These are phyloP conservation scores for Crossocerus cetratus DNA, from an alignment of 2,888 invertebrate species.

Conservation along the genomic window DNA sequence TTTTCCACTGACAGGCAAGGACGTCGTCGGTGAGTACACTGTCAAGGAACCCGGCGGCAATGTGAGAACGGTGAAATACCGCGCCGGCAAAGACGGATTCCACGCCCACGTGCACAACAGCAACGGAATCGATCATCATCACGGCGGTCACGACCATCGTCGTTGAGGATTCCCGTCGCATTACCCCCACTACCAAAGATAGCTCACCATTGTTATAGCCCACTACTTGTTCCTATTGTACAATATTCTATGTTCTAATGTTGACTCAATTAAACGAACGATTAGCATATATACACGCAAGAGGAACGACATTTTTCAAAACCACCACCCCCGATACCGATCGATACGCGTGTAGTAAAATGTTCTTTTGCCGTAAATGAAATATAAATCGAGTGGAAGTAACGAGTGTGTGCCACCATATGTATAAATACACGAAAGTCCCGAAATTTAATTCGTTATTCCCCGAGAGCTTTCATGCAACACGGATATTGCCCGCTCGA, in stretches of 20 bases:
- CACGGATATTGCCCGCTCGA: conserved; percentile 47
- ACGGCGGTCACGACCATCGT: conserved; percentile 20
- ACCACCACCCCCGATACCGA: background rate
- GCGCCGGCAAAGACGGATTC: conserved; percentile 82
- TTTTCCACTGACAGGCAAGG: conserved; percentile 79
- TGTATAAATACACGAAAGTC: conserved; percentile 4
- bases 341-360: background rate
- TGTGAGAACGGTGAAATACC: conserved; percentile 82
- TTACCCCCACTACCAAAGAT: conserved; percentile 23
- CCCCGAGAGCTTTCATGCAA: conserved; percentile 5
- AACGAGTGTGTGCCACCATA: background rate
- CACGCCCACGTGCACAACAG: conserved; percentile 78
- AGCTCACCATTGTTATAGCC: conserved; percentile 13
- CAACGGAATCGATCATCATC: conserved; percentile 58
- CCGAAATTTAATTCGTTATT: conserved; percentile 42
- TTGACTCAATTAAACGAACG: conserved; percentile 12
- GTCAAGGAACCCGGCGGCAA: conserved; percentile 83
- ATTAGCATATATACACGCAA: background rate
- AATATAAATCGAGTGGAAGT: background rate
- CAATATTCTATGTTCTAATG: conserved; percentile 15
- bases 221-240: conserved; percentile 24
- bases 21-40: conserved; percentile 84
- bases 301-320: background rate
- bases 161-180: background rate
- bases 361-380: background rate